Conservation (phyloP, 2,797 vertebrate genomes). For the Lemur catta region DNA sequence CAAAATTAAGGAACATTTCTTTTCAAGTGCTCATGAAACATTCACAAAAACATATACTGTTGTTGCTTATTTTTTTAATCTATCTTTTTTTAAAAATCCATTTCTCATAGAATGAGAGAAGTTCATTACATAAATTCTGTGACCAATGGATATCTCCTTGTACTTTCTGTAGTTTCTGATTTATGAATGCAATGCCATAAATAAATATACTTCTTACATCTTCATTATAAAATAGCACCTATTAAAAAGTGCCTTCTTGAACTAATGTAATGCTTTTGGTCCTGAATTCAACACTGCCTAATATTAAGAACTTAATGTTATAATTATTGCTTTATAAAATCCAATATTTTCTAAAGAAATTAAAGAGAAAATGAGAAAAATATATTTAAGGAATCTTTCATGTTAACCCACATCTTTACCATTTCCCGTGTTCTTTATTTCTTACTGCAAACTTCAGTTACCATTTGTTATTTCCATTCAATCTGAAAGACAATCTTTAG, state of each 20-base stretch:
- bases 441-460: not conserved
- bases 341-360: conserved; percentile 14
- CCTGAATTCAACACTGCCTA: conserved; percentile 7
- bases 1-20: not conserved
- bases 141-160: not conserved
- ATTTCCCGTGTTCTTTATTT: not conserved
- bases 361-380: conserved; percentile 1
- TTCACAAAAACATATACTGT: not conserved
- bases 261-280: conserved; percentile 26
- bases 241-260: not conserved
- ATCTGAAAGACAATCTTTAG: not conserved
- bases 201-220: not conserved
- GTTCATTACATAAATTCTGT: conserved; percentile 21
- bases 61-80: not conserved
- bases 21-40: not conserved
- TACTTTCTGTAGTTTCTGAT: not conserved
- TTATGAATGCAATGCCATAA: not conserved
- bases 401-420: not conserved
- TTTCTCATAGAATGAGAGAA: not conserved
- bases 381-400: not conserved
- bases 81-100: not conserved
- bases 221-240: conserved; percentile 20
- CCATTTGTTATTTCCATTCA: not conserved
- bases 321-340: conserved; percentile 33
- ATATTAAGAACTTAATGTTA: not conserved